phyloP scores from a whole-genome alignment of 2,113 vertebrate species.

The Macheiramphus alcinus region DNA sequence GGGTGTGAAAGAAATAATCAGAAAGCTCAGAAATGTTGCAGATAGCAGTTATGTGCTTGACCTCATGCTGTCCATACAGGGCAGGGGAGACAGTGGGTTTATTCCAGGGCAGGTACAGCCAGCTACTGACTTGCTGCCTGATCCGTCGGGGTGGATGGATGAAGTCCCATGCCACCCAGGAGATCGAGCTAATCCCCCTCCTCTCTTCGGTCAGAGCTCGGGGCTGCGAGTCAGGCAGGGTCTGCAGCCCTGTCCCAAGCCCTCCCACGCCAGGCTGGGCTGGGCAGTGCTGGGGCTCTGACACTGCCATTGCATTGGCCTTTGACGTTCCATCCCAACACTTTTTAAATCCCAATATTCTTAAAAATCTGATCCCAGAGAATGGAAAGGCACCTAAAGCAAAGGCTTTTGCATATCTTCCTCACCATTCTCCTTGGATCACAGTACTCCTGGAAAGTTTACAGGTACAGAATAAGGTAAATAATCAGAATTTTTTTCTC shows the following conservation, averaged over 20 bases:
- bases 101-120: neutral
- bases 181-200: neutral
- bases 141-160: accelerated
- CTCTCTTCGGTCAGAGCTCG: neutral
- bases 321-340: neutral
- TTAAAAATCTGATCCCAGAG: neutral
- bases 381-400: neutral
- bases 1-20: neutral
- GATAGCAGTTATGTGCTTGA: neutral
- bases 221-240: neutral
- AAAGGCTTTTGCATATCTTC: neutral
- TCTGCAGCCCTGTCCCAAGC: neutral
- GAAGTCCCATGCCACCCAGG: accelerated
- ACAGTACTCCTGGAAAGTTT: neutral
- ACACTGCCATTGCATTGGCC: no score
- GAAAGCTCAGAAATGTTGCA: neutral
- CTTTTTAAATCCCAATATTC: neutral
- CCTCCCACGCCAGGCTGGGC: neutral
- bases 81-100: neutral
- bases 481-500: neutral
- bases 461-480: neutral
- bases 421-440: neutral
- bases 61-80: neutral
- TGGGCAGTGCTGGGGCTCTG: no score
- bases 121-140: neutral